A percentile compares a stretch with the other conserved stretches of the same genome.
Evolutionary conservation across 2,113 vertebrate species (phyloP).

Genomic region (Brachyhypopomus gauderio): DNA sequence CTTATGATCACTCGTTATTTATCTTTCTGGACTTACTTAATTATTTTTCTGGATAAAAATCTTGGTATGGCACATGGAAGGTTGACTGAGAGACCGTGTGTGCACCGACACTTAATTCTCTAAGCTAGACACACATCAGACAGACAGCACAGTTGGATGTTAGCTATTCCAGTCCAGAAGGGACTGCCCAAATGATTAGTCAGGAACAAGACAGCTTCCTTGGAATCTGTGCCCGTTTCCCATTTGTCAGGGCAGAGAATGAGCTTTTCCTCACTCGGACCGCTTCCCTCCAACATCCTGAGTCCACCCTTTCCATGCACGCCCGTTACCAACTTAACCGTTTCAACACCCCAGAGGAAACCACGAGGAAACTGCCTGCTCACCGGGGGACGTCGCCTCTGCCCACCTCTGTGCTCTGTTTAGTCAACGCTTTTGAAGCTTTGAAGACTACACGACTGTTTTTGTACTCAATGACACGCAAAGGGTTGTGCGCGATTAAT

Average conservation of each 20-base stretch:
- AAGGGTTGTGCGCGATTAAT: slow-evolving; percentile 1
- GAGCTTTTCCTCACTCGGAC: slow-evolving; percentile 58
- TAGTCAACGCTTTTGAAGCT: slow-evolving; percentile 31
- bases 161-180: slow-evolving; percentile 30
- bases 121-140: background rate
- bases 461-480: background rate
- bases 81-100: background rate
- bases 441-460: background rate
- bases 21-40: background rate
- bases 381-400: slow-evolving; percentile 19
- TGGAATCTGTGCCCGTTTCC: slow-evolving; percentile 68
- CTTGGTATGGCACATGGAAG: background rate
- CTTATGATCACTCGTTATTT: no score
- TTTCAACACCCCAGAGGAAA: slow-evolving; percentile 56
- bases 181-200: slow-evolving; percentile 55
- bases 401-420: slow-evolving; percentile 19
- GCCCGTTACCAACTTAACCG: slow-evolving; percentile 52
- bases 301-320: slow-evolving; percentile 61
- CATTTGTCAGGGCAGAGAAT: slow-evolving; percentile 58
- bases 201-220: slow-evolving; percentile 73
- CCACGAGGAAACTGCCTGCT: slow-evolving; percentile 35
- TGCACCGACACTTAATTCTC: background rate
- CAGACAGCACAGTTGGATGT: slow-evolving; percentile 39
- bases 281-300: slow-evolving; percentile 65
- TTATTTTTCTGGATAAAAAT: background rate